Percentiles rank a stretch among this genome's conserved stretches.
Conservation (phyloP, 2,888 invertebrate genomes). For the Eupithecia tripunctaria region DNA sequence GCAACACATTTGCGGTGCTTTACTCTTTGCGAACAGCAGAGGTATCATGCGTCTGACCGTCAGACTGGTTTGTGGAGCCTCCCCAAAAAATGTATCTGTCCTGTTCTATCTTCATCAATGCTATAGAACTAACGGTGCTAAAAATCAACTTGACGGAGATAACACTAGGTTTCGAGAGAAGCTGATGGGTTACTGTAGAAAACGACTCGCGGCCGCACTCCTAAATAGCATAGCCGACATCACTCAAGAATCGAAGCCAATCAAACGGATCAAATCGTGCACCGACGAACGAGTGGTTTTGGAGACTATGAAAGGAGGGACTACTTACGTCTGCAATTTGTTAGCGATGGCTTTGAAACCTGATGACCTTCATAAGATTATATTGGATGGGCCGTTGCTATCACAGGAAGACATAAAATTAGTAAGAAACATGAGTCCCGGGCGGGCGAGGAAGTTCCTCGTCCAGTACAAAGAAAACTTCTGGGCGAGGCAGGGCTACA, state of each 20-base stretch:
- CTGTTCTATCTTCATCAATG: constrained; percentile 78
- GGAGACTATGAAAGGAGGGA: constrained; percentile 71
- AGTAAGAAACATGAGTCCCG: constrained; percentile 57
- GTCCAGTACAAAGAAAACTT: constrained; percentile 71
- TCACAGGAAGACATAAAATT: constrained; percentile 53
- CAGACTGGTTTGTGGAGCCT: constrained; percentile 69
- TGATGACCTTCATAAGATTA: constrained; percentile 67
- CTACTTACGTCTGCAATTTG: constrained; percentile 70
- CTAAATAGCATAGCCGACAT: constrained; percentile 69
- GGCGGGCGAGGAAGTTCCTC: constrained; percentile 65
- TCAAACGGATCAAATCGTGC: constrained; percentile 68
- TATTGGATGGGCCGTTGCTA: constrained; percentile 65
- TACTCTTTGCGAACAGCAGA: constrained; percentile 68
- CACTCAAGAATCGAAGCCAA: constrained; percentile 60
- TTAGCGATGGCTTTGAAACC: constrained; percentile 77
- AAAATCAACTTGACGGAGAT: constrained; percentile 69
- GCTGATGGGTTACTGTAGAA: constrained; percentile 69
- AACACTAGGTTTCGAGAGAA: constrained; percentile 73
- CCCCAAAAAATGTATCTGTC: constrained; percentile 68
- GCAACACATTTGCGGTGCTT: constrained; percentile 61
- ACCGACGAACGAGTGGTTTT: constrained; percentile 69
- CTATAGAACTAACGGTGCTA: constrained; percentile 65
- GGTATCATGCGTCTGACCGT: constrained; percentile 75
- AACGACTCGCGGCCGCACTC: constrained; percentile 63
- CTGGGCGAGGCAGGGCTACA: constrained; percentile 71